Conservation (phyloP, 2,113 vertebrate species). For the Ranitomeya variabilis region DNA sequence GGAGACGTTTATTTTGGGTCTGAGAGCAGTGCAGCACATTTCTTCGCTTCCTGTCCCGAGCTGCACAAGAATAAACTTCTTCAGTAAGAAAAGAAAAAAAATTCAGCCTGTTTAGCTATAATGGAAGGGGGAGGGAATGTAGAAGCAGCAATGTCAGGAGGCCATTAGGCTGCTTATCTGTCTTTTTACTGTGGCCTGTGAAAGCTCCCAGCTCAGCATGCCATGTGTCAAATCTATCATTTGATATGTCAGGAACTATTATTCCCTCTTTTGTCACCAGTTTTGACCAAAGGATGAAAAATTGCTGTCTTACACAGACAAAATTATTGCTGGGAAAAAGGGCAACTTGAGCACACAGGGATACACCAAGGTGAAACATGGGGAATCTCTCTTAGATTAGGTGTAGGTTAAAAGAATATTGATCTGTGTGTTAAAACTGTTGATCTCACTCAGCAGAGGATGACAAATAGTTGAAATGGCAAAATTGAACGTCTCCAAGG, state of each 20-base stretch:
- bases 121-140: constrained; percentile 49
- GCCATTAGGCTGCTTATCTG: constrained; percentile 85
- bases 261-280: constrained; percentile 90
- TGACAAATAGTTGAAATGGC: constrained; percentile 97
- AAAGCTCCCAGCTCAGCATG: constrained; percentile 76
- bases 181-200: constrained; percentile 78
- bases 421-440: constrained; percentile 97
- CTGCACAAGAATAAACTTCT: constrained; percentile 62
- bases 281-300: constrained; percentile 92
- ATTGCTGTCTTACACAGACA: constrained; percentile 83
- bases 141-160: constrained; percentile 78
- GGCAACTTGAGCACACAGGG: constrained; percentile 66
- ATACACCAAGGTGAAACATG: constrained; percentile 85
- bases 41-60: constrained; percentile 64
- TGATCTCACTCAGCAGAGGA: constrained; percentile 93
- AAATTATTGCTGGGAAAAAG: constrained; percentile 86
- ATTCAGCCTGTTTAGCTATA: constrained; percentile 60
- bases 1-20: constrained; percentile 70
- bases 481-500: constrained; percentile 92
- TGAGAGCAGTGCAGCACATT: constrained; percentile 60
- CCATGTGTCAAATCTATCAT: constrained; percentile 86
- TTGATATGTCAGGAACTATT: constrained; percentile 86
- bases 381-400: constrained; percentile 89
- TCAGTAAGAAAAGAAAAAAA: constrained; percentile 11
- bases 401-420: constrained; percentile 97